Percentiles rank a stretch among this genome's conserved stretches.
Conservation (phyloP, 2,888 invertebrate species). For the Apoderus coryli region DNA sequence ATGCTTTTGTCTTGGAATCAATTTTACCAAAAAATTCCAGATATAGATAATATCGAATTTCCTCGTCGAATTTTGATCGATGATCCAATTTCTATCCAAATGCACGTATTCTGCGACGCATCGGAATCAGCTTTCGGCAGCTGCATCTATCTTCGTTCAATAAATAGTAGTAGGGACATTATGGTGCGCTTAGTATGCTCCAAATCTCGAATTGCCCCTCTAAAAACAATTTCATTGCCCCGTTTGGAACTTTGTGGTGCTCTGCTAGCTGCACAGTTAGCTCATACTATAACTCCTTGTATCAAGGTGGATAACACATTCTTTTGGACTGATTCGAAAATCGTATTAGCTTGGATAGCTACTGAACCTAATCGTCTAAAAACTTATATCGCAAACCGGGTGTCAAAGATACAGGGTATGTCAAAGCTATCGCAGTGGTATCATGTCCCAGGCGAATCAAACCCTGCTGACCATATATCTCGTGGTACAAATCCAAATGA, state of each 20-base stretch:
- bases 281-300: slow-evolving; percentile 1
- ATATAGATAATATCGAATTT: slow-evolving; percentile 10
- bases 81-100: slow-evolving; percentile 6
- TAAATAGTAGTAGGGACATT: slow-evolving; percentile 5
- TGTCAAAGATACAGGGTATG: slow-evolving; percentile 6
- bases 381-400: slow-evolving; percentile 7
- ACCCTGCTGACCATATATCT: slow-evolving; percentile 7
- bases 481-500: slow-evolving; percentile 5
- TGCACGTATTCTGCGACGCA: slow-evolving; percentile 15
- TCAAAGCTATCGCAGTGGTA: slow-evolving; percentile 1
- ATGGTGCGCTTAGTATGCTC: slow-evolving; percentile 13
- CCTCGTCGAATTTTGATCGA: slow-evolving; percentile 7
- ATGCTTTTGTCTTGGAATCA: slow-evolving; percentile 9
- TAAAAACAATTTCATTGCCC: slow-evolving; percentile 4
- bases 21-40: slow-evolving; percentile 7
- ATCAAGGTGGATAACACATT: neutral
- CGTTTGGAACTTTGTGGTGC: slow-evolving; percentile 6
- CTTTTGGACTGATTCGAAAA: slow-evolving; percentile 7
- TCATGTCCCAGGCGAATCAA: slow-evolving; percentile 1
- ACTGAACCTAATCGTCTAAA: slow-evolving; percentile 4
- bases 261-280: neutral
- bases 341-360: slow-evolving; percentile 5
- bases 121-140: slow-evolving; percentile 13
- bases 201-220: slow-evolving; percentile 15
- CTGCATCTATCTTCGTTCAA: slow-evolving; percentile 13